phyloP scores from a whole-genome alignment of 2,113 vertebrate species.

The Nycticebus coucang region DNA sequence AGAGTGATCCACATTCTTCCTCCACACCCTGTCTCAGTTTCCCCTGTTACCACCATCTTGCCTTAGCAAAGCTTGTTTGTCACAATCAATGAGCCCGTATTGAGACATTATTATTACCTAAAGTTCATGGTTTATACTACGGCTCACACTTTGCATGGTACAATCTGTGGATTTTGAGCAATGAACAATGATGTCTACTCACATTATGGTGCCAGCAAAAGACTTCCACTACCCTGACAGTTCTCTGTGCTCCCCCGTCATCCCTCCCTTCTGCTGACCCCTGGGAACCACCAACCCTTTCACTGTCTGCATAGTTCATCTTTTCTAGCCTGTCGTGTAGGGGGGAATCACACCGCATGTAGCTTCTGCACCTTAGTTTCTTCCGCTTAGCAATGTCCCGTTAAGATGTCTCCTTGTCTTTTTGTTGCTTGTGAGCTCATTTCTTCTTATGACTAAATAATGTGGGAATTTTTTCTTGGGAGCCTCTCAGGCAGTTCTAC shows the following conservation, averaged over 20 bases:
- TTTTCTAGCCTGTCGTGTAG: background rate
- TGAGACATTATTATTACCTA: background rate
- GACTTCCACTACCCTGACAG: background rate
- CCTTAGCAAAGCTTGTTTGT: background rate
- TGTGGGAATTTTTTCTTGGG: background rate
- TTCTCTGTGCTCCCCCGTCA: too few species aligned
- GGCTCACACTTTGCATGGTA: background rate
- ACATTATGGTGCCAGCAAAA: background rate
- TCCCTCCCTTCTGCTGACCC: background rate
- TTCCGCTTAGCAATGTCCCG: background rate
- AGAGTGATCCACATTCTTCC: background rate
- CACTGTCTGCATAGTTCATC: background rate
- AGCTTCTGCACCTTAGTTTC: background rate
- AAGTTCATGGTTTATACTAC: background rate
- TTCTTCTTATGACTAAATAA: background rate
- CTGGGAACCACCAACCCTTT: background rate
- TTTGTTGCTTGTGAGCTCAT: background rate
- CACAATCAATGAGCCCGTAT: background rate
- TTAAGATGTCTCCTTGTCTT: background rate
- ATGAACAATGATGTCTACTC: background rate
- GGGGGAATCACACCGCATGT: accelerated
- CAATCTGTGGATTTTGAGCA: background rate
- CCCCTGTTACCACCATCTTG: background rate
- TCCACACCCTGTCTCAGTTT: background rate
- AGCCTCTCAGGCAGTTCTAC: accelerated